Evolutionary conservation across 1,140 invertebrate species (phyloP), one percentile per base, ranked within the genome.

Genomic region (Drosophila mayri): DNA sequence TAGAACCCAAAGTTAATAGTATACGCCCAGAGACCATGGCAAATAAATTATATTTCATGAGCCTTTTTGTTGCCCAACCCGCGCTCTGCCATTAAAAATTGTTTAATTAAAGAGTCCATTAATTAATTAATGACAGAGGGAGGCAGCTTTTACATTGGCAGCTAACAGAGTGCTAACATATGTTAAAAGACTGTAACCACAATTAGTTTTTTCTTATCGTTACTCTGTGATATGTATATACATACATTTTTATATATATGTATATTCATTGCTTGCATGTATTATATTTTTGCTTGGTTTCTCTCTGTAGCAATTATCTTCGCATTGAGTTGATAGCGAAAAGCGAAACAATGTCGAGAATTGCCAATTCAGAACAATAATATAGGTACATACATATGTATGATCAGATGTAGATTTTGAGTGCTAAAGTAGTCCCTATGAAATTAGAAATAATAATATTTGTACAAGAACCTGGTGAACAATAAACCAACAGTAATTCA

Each of bases 271-370:
- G 46, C 49, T 32, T 52, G 60, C 37, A 41, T 46, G 30, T 52
- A 71, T 55, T 68, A 49, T 49, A 37, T 70, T 70, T 68, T 57
- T 30, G 64, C 41, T 71, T 32, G 50, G 49, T 68, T 70, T 68
- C 50, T 28, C 35, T 41, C 38, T 70, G 68, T 14, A 64, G 64
- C 43, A 71, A 68, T 68, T 70, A 71, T 71, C 65, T 49, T 70
- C 32, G 64, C 64, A 28, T 32, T 38, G 62, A 66, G 20, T 70
- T 70, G 66, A 70, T 70, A 70, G 66, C 38, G 22, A 40, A 16
- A 25, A 63, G 44, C 50, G 60, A 52, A 68, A 68, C 37, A 65
- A 64, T 65, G 61, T 52, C 41, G 32, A 43, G 46, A 50, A 65
- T 65, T 37, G 60, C 10, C 65, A 68, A 68, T 68, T 68, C 65